Conservation (phyloP, 2,888 invertebrate species). For the Prionchulus punctatus region DNA sequence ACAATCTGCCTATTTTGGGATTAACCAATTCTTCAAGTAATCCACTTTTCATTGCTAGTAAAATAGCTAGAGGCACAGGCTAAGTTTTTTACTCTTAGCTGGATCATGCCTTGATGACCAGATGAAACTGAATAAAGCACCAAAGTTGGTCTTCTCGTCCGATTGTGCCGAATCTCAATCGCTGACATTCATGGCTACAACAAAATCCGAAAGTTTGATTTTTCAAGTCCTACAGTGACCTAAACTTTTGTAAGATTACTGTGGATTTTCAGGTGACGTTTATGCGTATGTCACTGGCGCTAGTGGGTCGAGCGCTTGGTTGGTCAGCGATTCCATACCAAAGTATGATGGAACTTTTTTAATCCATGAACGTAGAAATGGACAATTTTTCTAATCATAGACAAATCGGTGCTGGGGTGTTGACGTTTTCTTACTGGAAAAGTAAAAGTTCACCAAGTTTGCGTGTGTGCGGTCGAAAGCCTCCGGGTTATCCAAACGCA, state of each 20-base stretch:
- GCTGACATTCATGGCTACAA: conserved; percentile 5
- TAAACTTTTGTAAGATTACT: not conserved
- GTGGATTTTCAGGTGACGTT: not conserved
- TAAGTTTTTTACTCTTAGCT: not conserved
- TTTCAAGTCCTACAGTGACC: not conserved
- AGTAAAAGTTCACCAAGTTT: not conserved
- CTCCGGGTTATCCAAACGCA: conserved; percentile 1
- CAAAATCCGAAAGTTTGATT: not conserved
- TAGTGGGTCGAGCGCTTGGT: not conserved
- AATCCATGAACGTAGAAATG: too few relatives aligned
- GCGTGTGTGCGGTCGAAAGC: conserved; percentile 1
- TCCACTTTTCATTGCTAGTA: not conserved
- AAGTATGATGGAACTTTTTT: not conserved
- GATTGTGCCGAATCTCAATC: conserved; percentile 5
- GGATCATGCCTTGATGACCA: not conserved
- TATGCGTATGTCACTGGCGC: not conserved
- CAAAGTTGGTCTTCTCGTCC: conserved; percentile 1
- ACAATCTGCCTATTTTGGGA: not conserved
- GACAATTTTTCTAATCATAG: not conserved
- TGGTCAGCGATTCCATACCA: not conserved
- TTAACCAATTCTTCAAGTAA: not conserved
- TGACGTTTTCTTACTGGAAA: conserved; percentile 4
- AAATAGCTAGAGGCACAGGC: not conserved
- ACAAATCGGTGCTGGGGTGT: conserved; percentile 1
- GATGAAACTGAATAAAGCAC: not conserved